A percentile compares a stretch with the other conserved stretches of the same genome.
phyloP scores from a whole-genome alignment of 2,888 invertebrate genomes.

The Rhingia campestris region DNA sequence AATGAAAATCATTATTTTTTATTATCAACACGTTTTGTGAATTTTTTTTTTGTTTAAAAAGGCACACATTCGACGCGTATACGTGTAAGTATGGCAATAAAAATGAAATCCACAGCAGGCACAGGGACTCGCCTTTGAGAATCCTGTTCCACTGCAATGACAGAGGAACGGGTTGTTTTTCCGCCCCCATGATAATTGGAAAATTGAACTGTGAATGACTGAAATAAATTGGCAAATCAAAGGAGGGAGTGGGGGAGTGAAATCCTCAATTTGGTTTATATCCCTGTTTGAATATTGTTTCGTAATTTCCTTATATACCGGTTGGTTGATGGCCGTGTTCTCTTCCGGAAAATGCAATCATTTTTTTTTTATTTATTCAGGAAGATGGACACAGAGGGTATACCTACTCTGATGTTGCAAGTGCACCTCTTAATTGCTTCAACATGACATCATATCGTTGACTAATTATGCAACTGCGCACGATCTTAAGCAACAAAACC shows the following conservation, averaged over 20 bases:
- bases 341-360: background rate
- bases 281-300: slow-evolving; percentile 25
- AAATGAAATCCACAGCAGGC: slow-evolving; percentile 32
- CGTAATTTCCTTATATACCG: slow-evolving; percentile 15
- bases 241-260: slow-evolving; percentile 21
- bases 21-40: slow-evolving; percentile 36
- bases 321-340: background rate
- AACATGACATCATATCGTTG: slow-evolving; percentile 33
- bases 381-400: background rate
- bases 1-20: slow-evolving; percentile 62
- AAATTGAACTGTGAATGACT: slow-evolving; percentile 62
- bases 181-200: slow-evolving; percentile 59
- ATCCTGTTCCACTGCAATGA: background rate
- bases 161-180: background rate
- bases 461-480: slow-evolving; percentile 12
- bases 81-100: slow-evolving; percentile 53
- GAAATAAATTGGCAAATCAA: slow-evolving; percentile 67
- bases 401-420: background rate
- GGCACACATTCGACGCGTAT: background rate
- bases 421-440: background rate
- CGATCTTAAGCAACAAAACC: no score
- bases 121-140: slow-evolving; percentile 38
- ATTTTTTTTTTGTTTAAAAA: slow-evolving; percentile 7
- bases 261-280: slow-evolving; percentile 5
- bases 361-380: background rate